Base-by-base conservation (phyloP, 2,888 invertebrate species). In the Cremastobaeus sp. region DNA sequence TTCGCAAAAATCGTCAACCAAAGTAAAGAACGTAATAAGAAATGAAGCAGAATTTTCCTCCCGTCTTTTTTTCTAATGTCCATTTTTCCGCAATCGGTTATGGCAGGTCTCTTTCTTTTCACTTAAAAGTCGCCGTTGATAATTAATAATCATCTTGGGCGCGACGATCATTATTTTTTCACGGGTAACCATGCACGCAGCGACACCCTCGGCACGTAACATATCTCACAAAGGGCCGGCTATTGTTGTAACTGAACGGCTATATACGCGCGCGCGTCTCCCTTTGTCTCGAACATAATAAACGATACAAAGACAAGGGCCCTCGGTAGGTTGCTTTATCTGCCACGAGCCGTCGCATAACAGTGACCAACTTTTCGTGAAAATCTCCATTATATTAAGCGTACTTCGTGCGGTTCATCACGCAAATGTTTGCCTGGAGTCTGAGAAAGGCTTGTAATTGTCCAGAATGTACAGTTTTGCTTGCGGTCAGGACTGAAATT, bases 221-320 rank as follows among this genome's bases (percentile, higher is more conserved):
- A 69, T 55, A 39, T 62, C 30, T 32, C 62, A 73, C 68, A 74
- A 72, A 74, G 65, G 55, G 65, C 8, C 65, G 59, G 34, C 60
- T 55, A 70, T 65, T 70, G 74, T 74, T 74, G 43, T 55, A 60
- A 65, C 52, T 59, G 59, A 69, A 65, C 74, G 52, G 65, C 59
- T 72, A 54, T 45, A 17, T 34, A 48, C 48, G 43, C 47, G 21
- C 32, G 34, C 52, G 35, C 69, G 65, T 62, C 66, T 62, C 37
- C 60, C 70, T 74, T 74, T 70, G 66, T 74, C 48, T 60, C 50
- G 34, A 43, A 52, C 52, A 74, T 70, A 74, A 74, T 70, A 70
- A 70, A 55, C 59, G 64, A 43, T 45, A 65, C 74, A 74, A 74
- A 70, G 70, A 74, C 65, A 62, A 66, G 66, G 35, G 47, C 60